These are phyloP conservation scores for Brienomyrus brachyistius DNA, from an alignment of 2,113 vertebrate species.

Conservation along the genomic window DNA sequence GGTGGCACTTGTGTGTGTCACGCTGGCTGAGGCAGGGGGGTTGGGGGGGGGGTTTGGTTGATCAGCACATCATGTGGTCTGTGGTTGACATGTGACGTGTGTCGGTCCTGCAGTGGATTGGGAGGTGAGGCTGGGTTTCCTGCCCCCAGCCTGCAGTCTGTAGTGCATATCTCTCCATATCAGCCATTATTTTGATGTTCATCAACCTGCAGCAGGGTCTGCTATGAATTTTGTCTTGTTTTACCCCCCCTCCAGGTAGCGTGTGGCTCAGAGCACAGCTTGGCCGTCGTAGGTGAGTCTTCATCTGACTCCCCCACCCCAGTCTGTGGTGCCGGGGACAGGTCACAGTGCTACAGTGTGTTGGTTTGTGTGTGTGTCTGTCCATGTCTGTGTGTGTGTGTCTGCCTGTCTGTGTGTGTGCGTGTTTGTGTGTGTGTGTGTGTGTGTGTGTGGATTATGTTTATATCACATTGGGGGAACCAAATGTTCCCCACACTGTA, in stretches of 20 bases:
- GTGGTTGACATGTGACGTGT: not conserved
- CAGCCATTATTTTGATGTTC: not conserved
- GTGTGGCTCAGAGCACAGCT: conserved; percentile 72
- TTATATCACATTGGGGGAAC: too few species aligned
- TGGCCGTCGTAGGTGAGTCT: conserved; percentile 68
- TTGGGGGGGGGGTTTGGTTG: not conserved
- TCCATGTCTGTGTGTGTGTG: not conserved
- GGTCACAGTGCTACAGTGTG: not conserved
- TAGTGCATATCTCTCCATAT: not conserved
- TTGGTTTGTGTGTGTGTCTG: not conserved
- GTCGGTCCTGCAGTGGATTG: not conserved
- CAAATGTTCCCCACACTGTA: too few species aligned
- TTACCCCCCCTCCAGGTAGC: conserved; percentile 49
- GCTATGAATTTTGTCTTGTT: not conserved
- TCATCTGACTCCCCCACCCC: not conserved
- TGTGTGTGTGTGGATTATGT: too few species aligned
- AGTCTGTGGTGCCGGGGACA: not conserved
- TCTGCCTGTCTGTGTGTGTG: not conserved
- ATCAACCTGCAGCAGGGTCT: not conserved
- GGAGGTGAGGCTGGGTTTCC: not conserved
- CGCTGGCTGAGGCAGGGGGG: not conserved
- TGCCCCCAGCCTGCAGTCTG: not conserved
- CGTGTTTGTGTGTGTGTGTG: not conserved
- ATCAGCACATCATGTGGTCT: not conserved
- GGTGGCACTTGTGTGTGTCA: not conserved